Base-by-base conservation (phyloP, 2,113 vertebrate genomes). In the Butorides virescens region DNA sequence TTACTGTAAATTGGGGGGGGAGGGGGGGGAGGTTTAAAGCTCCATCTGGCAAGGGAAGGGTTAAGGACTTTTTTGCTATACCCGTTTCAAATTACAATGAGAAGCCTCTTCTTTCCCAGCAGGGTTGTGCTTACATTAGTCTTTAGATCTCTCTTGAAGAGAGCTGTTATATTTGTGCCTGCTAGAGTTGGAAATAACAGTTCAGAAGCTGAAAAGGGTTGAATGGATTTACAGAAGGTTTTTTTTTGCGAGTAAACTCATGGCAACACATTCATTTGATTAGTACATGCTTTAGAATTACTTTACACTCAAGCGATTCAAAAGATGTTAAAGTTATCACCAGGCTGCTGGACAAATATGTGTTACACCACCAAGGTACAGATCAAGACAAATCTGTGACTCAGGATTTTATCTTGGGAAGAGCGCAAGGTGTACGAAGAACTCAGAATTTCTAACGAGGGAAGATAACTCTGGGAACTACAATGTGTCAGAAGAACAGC, bases 51-150 rank as follows among this genome's bases (percentile, higher is more conserved):
- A 98, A 96, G 94, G 91, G 95, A 98, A 97, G 98, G 98, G 98
- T 98, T 98, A 98, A 98, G 78, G 95, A 96, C 97, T 98, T 98
- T 94, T 96, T 98, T 97, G 98, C 98, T 98, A 98, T 98, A 97
- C 98, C 98, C 98, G 97, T 99, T 99, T 99, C 99, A 98, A 98
- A 99, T 99, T 99, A 99, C 99, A 99, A 99, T 99, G 99, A 99
- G 98, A 98, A 98, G 98, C 99, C 99, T 99, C 99, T 99, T 98
- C 98, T 99, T 99, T 99, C 99, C 99, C 98, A 98, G 98, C 98
- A 97, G 98, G 98, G 98, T 98, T 98, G 98, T 98, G 98, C 98
- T 99, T 98, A 98, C 99, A 99, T 99, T 99, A 98, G 99, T 99
- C 99, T 98, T 98, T 98, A 98, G 98, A 99, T 98, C 98, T 98